phyloP scores from a whole-genome alignment of 2,888 invertebrate species.

The Acanthosoma haemorrhoidale region DNA sequence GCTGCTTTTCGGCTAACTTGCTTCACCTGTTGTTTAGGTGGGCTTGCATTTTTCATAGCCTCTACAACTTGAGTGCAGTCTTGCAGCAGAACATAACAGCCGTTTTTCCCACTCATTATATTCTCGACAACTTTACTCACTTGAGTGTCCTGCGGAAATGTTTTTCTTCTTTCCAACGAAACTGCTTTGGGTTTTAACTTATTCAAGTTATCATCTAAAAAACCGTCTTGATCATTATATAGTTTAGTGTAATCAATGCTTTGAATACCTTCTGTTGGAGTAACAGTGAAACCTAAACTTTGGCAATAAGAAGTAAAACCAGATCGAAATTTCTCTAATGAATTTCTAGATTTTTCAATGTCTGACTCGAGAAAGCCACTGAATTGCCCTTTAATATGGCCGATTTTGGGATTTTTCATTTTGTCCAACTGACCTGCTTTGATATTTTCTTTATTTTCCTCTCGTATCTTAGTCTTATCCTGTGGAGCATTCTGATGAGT shows the following conservation, averaged over 20 bases:
- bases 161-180: not conserved
- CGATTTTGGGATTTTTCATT: not conserved
- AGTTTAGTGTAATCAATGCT: not conserved
- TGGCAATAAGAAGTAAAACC: not conserved
- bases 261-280: not conserved
- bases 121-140: not conserved
- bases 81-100: not conserved
- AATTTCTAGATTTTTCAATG: slow-evolving; percentile 13
- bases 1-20: too few species aligned
- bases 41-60: not conserved
- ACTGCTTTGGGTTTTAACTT: not conserved
- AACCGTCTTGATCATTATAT: not conserved
- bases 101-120: not conserved
- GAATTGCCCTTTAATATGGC: not conserved
- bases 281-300: not conserved
- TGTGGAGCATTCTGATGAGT: not conserved
- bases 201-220: slow-evolving; percentile 13
- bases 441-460: slow-evolving; percentile 26
- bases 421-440: slow-evolving; percentile 1
- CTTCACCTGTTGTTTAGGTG: not conserved
- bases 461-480: not conserved
- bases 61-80: not conserved
- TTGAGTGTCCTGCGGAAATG: not conserved
- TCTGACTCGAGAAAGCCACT: slow-evolving; percentile 1
- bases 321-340: not conserved